These are phyloP conservation scores for Xestobium rufovillosum DNA, from an alignment of 2,888 invertebrate genomes.

Conservation along the genomic window DNA sequence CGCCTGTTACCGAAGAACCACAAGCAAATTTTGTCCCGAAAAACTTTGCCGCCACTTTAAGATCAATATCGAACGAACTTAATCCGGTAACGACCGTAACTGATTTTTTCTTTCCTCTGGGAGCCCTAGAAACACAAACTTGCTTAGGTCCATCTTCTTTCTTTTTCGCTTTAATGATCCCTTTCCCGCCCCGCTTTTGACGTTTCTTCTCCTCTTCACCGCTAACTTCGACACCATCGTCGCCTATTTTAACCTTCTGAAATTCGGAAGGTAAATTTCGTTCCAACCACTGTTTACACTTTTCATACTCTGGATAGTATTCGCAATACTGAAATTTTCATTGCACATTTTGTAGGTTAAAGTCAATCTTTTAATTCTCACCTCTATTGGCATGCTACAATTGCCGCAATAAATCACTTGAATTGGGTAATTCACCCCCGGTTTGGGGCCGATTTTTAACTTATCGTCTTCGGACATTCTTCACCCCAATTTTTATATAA, in stretches of 20 bases:
- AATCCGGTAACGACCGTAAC: constrained; percentile 96
- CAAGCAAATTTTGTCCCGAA: constrained; percentile 98
- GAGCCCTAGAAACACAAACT: constrained; percentile 79
- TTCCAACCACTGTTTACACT: constrained; percentile 95
- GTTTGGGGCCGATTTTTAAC: constrained; percentile 48
- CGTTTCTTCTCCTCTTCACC: constrained; percentile 90
- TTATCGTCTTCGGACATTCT: constrained; percentile 54
- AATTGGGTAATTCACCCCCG: constrained; percentile 71
- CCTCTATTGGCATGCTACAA: constrained; percentile 90
- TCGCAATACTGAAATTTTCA: constrained; percentile 89
- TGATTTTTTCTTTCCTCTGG: constrained; percentile 97
- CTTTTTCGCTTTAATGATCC: constrained; percentile 90
- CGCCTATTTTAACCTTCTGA: constrained; percentile 74
- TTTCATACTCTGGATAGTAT: constrained; percentile 95
- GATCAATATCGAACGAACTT: constrained; percentile 88
- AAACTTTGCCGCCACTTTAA: constrained; percentile 96
- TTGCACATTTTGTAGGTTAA: neutral
- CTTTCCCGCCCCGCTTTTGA: constrained; percentile 96
- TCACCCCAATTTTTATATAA: no score
- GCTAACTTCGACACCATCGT: constrained; percentile 57
- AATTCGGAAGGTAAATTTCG: constrained; percentile 90
- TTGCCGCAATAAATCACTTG: constrained; percentile 87
- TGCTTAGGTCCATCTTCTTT: constrained; percentile 84
- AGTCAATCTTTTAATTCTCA: constrained; percentile 36
- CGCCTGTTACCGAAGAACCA: constrained; percentile 97